Evolutionary conservation across 2,797 vertebrate genomes (phyloP).

Genomic region (Dallia pectoralis): DNA sequence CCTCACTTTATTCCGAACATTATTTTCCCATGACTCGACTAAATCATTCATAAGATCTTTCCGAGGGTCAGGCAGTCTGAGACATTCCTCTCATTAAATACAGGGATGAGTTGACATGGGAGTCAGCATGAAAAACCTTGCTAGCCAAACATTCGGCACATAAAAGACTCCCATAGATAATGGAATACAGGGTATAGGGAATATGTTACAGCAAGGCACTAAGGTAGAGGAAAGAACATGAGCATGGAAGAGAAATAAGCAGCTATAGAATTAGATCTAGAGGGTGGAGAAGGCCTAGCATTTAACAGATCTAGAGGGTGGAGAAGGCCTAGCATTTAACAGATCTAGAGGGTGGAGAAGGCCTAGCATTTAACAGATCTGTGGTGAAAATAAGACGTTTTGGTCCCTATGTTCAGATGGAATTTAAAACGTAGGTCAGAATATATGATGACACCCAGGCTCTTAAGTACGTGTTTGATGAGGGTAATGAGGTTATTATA

Average conservation of each 20-base stretch:
- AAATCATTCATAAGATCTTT: constrained; percentile 68
- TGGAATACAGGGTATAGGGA: constrained; percentile 22
- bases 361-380: neutral
- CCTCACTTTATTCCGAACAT: constrained; percentile 60
- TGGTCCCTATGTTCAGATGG: no score
- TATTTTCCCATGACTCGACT: constrained; percentile 63
- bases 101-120: constrained; percentile 51
- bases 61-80: constrained; percentile 35
- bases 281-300: neutral
- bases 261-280: neutral
- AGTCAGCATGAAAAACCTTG: constrained; percentile 41
- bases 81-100: constrained; percentile 54
- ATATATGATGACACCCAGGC: no score
- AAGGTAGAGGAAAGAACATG: neutral
- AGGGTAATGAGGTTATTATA: no score
- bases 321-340: no score
- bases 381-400: no score
- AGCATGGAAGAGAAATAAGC: constrained; percentile 5
- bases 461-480: no score
- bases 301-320: neutral
- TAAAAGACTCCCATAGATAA: constrained; percentile 35
- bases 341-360: no score
- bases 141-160: constrained; percentile 50
- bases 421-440: no score
- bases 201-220: constrained; percentile 33